These are phyloP conservation scores for Trichosurus vulpecula DNA, from an alignment of 2,797 vertebrate species.

Conservation along the genomic window DNA sequence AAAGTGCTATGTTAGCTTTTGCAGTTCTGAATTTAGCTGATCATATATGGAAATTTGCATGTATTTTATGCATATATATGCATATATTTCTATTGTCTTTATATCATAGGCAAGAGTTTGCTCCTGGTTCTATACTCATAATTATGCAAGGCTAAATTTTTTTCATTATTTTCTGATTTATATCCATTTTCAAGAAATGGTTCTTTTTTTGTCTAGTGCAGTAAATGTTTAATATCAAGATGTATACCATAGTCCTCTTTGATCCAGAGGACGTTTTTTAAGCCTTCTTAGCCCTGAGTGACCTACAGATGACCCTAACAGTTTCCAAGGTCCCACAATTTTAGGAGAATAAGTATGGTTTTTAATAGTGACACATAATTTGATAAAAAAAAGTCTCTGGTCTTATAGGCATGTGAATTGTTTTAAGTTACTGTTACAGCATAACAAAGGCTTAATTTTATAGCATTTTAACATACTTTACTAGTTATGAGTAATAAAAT, in stretches of 20 bases:
- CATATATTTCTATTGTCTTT: conserved; percentile 8
- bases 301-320: background rate
- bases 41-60: conserved; percentile 66
- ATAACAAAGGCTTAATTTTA: background rate
- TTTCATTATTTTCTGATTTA: conserved; percentile 34
- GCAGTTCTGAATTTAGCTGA: conserved; percentile 65
- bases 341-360: background rate
- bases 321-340: background rate
- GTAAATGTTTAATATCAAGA: background rate
- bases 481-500: background rate
- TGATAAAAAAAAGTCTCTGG: background rate
- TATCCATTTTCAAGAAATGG: conserved; percentile 8
- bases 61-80: conserved; percentile 53
- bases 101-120: background rate
- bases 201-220: conserved; percentile 8
- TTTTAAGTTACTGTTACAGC: background rate
- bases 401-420: background rate
- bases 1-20: conserved; percentile 58
- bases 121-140: background rate
- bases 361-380: background rate
- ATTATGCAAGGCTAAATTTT: conserved; percentile 16
- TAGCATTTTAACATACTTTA: background rate
- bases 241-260: background rate
- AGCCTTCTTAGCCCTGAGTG: background rate
- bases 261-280: background rate